Evolutionary conservation across 2,888 invertebrate species (phyloP).

Genomic region (Myopa tessellatipennis): DNA sequence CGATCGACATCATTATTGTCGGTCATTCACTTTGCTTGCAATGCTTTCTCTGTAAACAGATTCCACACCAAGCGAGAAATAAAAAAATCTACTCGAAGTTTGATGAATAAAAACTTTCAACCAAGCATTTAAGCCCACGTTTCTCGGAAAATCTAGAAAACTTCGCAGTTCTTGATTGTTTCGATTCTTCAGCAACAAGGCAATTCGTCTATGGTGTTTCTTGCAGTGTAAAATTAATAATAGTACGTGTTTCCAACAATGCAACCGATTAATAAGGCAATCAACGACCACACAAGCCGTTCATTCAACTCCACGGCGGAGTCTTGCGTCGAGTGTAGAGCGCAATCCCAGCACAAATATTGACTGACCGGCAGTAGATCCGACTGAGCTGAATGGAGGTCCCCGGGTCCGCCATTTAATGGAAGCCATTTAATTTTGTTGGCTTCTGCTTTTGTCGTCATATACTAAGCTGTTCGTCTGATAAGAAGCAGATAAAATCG

Average conservation of each 20-base stretch:
- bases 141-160: background rate
- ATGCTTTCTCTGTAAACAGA: background rate
- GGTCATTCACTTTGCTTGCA: background rate
- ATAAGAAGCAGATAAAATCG: background rate
- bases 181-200: background rate
- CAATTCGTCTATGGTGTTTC: background rate
- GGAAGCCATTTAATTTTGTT: constrained; percentile 1
- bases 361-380: constrained; percentile 11
- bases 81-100: background rate
- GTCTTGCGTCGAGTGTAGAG: background rate
- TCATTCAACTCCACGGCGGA: background rate
- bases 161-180: background rate
- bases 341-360: constrained; percentile 14
- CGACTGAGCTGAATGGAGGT: background rate
- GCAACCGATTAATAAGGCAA: constrained; percentile 6
- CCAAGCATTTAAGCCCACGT: background rate
- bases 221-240: constrained; percentile 30
- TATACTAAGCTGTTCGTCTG: background rate
- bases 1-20: background rate
- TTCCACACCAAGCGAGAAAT: background rate
- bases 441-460: background rate
- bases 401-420: background rate
- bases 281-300: constrained; percentile 2
- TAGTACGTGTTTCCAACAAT: constrained; percentile 9
- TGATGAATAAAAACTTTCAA: constrained; percentile 2